These are phyloP conservation scores for Sycon ciliatum DNA, from an alignment of 37 sponge, comb jelly and placozoan species.

Conservation along the genomic window DNA sequence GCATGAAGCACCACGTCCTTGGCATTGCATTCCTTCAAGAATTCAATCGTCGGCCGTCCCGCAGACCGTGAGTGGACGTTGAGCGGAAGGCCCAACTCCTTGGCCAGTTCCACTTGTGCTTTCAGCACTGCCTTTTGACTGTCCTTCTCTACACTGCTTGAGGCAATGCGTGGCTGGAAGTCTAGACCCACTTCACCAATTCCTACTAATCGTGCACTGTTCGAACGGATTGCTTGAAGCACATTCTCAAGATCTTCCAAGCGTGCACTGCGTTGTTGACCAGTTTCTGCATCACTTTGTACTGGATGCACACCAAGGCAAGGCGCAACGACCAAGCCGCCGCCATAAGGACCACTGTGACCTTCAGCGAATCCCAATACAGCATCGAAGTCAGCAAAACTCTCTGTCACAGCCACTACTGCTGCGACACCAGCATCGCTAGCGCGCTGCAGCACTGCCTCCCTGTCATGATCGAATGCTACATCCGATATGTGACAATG, in stretches of 20 bases:
- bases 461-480: neutral
- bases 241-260: neutral
- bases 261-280: neutral
- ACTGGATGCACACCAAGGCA: slow-evolving; percentile 27
- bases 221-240: neutral
- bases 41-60: slow-evolving; percentile 19
- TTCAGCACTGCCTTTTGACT: slow-evolving; percentile 10
- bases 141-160: slow-evolving; percentile 23
- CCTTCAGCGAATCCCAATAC: neutral
- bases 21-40: slow-evolving; percentile 10
- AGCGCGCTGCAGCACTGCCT: neutral
- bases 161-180: slow-evolving; percentile 15
- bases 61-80: slow-evolving; percentile 38
- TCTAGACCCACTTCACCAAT: slow-evolving; percentile 33
- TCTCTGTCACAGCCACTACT: slow-evolving; percentile 17
- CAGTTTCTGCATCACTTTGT: neutral
- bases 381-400: slow-evolving; percentile 13
- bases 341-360: no score
- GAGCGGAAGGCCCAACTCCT: slow-evolving; percentile 12
- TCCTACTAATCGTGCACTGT: neutral
- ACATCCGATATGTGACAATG: slow-evolving; percentile 17
- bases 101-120: slow-evolving; percentile 19
- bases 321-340: neutral
- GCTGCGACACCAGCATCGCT: neutral
- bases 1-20: slow-evolving; percentile 28